Evolutionary conservation across 2,113 vertebrate genomes (phyloP), one percentile per base, ranked within the genome.

Genomic region (Engraulis encrasicolus): DNA sequence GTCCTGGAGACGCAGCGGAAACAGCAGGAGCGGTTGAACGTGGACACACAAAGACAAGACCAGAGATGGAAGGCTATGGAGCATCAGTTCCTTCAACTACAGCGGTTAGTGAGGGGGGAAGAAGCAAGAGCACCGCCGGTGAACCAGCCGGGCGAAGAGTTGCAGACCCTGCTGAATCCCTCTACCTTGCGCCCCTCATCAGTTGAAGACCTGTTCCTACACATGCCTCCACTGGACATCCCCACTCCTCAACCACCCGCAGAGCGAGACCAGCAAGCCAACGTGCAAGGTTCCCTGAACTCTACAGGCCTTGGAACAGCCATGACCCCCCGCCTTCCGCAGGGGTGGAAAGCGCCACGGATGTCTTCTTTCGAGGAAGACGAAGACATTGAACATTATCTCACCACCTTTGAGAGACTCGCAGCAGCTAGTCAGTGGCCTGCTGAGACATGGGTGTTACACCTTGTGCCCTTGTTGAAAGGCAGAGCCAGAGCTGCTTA

Each of bases 401-500:
- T 61, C 1, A 61, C 54, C 20, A 61, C 54, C 0, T 61, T 61
- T 61, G 54, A 61, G n/a, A 2, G 54, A 6, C 54, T 61, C 7
- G 54, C 54, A 61, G 7, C 20, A 20, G 52, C 52, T 54, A 54
- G 52, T 6, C 18, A 17, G 1, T 84, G 83, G 45, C 83, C 83
- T 18, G 9, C 4, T 20, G 48, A 37, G 6, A 31, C 50, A 9
- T 84, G 83, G 74, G 83, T 34, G 6, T 17, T 84, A 3, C 23
- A 45, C 15, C 45, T 84, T 6, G 78, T 84, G 12, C 83, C 83
- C 20, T 20, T 84, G 9, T 34, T 84, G 0, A 84, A 50, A 11
- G 74, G 82, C 0, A 83, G 61, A 12, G 74, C 82, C 74, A 50
- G 23, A 23, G 82, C 74, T 2, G 83, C 78, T 1, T 84, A 58